phyloP scores from a whole-genome alignment of 2,888 invertebrate species.

The Cepaea hortensis region DNA sequence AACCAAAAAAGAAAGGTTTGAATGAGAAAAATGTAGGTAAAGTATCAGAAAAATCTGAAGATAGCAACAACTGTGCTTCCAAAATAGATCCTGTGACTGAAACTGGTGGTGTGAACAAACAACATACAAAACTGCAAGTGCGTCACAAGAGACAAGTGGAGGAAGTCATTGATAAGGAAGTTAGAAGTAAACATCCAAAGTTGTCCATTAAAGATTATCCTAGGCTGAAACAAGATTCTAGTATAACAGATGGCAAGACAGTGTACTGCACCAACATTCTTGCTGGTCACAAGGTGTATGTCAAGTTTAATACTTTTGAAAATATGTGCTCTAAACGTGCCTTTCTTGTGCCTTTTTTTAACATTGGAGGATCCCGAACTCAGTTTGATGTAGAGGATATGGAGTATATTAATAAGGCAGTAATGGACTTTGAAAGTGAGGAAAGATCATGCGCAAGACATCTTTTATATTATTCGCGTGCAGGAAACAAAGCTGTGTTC shows the following conservation, averaged over 20 bases:
- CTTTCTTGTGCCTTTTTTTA: slow-evolving; percentile 46
- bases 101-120: not conserved
- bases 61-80: not conserved
- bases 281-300: slow-evolving; percentile 45
- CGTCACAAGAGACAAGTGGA: not conserved
- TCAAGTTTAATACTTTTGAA: slow-evolving; percentile 45
- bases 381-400: slow-evolving; percentile 48
- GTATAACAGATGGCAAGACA: slow-evolving; percentile 24
- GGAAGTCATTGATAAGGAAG: not conserved
- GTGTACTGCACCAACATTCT: slow-evolving; percentile 41
- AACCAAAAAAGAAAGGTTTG: slow-evolving; percentile 21
- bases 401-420: slow-evolving; percentile 42
- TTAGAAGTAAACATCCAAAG: slow-evolving; percentile 15
- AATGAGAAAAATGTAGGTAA: not conserved
- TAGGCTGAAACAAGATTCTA: slow-evolving; percentile 36
- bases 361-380: slow-evolving; percentile 41
- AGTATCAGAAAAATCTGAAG: not conserved
- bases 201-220: slow-evolving; percentile 35
- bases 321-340: slow-evolving; percentile 19
- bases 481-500: slow-evolving; percentile 40
- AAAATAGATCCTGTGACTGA: not conserved
- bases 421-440: slow-evolving; percentile 39
- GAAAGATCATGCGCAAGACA: slow-evolving; percentile 45
- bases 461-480: slow-evolving; percentile 36
- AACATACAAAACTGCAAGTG: not conserved